phyloP scores from a whole-genome alignment of 2,113 vertebrate genomes.

The Nothobranchius furzeri region DNA sequence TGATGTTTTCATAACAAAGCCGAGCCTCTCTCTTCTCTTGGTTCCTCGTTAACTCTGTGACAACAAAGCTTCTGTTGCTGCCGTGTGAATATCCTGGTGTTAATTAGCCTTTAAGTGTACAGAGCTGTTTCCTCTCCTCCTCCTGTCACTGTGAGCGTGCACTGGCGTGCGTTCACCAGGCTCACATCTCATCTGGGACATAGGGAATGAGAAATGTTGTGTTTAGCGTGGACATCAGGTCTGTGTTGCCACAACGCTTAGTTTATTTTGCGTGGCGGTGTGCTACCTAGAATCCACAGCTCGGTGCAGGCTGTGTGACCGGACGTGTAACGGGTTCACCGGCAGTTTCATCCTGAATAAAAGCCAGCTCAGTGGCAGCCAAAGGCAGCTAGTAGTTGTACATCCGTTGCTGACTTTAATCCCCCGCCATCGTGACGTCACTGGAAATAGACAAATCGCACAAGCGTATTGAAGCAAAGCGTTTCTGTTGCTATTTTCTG shows the following conservation, averaged over 20 bases:
- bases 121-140: constrained; percentile 30
- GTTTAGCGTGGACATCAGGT: constrained; percentile 13
- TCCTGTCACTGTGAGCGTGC: constrained; percentile 27
- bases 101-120: constrained; percentile 49
- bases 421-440: constrained; percentile 61
- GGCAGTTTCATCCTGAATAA: constrained; percentile 37
- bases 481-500: constrained; percentile 9
- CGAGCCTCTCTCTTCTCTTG: constrained; percentile 11
- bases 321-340: constrained; percentile 19
- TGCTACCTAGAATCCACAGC: constrained; percentile 9
- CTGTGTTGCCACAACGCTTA: constrained; percentile 21
- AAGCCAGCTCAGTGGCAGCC: constrained; percentile 59
- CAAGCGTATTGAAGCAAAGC: constrained; percentile 11
- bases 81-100: constrained; percentile 41
- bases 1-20: not conserved
- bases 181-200: not conserved
- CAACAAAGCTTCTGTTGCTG: constrained; percentile 17
- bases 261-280: constrained; percentile 27
- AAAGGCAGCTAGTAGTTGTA: constrained; percentile 66
- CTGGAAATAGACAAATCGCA: constrained; percentile 30
- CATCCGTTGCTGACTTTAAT: constrained; percentile 75
- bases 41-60: constrained; percentile 39
- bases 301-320: constrained; percentile 8
- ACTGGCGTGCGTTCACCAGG: not conserved
- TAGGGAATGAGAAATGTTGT: not conserved